Base-by-base conservation (phyloP, 2,888 invertebrate genomes). In the Apamea anceps region DNA sequence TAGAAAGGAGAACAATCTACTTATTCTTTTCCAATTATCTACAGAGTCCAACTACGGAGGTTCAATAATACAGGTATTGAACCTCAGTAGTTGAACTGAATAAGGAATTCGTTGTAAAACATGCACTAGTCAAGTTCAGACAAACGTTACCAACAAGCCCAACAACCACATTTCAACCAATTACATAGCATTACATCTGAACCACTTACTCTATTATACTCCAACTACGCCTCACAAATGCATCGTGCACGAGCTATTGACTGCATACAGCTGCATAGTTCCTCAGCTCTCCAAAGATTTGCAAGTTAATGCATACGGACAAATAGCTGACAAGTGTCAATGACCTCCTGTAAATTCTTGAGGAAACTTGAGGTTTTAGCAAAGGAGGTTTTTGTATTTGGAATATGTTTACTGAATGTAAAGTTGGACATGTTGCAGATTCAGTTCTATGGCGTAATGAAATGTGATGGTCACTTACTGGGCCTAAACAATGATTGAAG, bases 241-340 rank as follows among this genome's bases (percentile, higher is more conserved):
- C 85, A 87, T 75, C 60, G 73, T 87, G 77, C 73, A 71, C 54
- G 37, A 72, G 65, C 63, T 75, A 87, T 80, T 85, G 77, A 73
- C 48, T 48, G 48, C 79, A 79, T 51, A 28, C 54, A 77, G 51
- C 60, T 51, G 60, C 62, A 71, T 62, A 78, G 76, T 48, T 75
- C 62, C 32, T 66, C 76, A 62, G 68, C 74, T 83, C 70, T 80
- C 72, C 15, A 75, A 73, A 77, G 85, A 87, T 85, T 87, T 85
- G 85, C 85, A 85, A 85, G 77, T 87, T 80, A 87, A 87, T 84
- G 66, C 67, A 66, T 66, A 15, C 25, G 74, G 62, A 67, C 87
- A 72, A 85, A 87, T 80, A 75, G 60, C n/a, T 51, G 28, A 60
- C 48, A 60, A 42, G 85, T 66, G 66, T 37, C 80, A 73, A 80